Evolutionary conservation across 2,113 vertebrate species (phyloP), one percentile per base, ranked within the genome.

Genomic region (Paratilapia polleni): DNA sequence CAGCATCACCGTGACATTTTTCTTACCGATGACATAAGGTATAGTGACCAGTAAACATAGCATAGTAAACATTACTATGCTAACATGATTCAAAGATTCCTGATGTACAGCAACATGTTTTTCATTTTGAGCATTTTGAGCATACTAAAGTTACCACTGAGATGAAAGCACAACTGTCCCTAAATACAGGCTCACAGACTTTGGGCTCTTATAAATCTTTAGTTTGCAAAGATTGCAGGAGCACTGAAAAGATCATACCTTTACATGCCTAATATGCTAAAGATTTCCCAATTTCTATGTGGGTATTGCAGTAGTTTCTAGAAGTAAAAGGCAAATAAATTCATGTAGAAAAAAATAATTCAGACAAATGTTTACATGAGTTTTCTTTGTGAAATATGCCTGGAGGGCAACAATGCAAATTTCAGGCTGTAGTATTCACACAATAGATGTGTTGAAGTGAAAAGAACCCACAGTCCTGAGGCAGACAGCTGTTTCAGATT

Each of bases 401-500:
- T n/a, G 8, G 2, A 34, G 60, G 20, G 77, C 28, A 64, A 52
- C 12, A 19, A 24, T 47, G 63, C 13, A 24, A 14, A 64, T 43
- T 57, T 56, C 36, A 60, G 9, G 60, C 19, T 2, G n/a, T 34
- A 17, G 54, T 61, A 15, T 56, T 86, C 34, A 34, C 66, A 76
- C n/a, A 10, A 4, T 57, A 1, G 8, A 82, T 73, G 86, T 75
- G 26, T 74, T 78, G 68, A 87, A 52, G 76, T 81, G 85, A 54
- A 26, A 83, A 57, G 70, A 82, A 13, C 15, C 11, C 79, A 83
- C 28, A 58, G 24, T 77, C 22, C 14, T 1, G 24, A 56, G 76
- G 60, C 62, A 63, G 79, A 89, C 80, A 86, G 86, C 61, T 89
- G 88, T 79, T 86, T 52, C 68, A 47, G 49, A 62, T 76, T 57